These are phyloP conservation scores for Caenorhabditis becei DNA, from an alignment of 2,888 invertebrate genomes.

Conservation along the genomic window DNA sequence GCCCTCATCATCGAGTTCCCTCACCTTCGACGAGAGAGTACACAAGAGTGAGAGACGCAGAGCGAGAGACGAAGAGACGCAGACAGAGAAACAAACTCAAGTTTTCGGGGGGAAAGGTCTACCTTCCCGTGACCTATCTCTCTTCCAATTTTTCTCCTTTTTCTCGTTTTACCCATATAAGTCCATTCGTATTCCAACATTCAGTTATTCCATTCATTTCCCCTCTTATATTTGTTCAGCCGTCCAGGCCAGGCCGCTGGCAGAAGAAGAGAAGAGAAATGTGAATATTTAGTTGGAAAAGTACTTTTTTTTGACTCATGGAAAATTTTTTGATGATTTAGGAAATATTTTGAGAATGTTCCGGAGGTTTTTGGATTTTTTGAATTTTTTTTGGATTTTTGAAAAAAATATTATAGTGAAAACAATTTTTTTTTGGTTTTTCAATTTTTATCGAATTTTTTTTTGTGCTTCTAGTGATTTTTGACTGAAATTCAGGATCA, in stretches of 20 bases:
- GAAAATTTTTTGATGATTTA: too few species aligned
- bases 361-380: too few species aligned
- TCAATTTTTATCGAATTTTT: too few species aligned
- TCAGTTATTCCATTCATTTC: background rate
- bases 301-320: too few species aligned
- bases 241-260: too few species aligned
- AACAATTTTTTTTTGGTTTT: too few species aligned
- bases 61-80: background rate
- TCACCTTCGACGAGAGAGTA: background rate
- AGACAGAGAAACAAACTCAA: background rate
- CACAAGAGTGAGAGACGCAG: background rate
- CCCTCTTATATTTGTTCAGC: background rate
- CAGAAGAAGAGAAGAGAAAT: too few species aligned
- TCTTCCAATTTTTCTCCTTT: slow-evolving; percentile 13
- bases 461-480: too few species aligned
- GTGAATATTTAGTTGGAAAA: too few species aligned
- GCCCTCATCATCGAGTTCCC: slow-evolving; percentile 1
- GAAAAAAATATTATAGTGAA: too few species aligned
- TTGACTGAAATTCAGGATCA: too few species aligned
- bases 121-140: slow-evolving; percentile 14
- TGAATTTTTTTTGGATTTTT: slow-evolving; percentile 18
- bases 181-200: background rate
- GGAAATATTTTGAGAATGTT: background rate
- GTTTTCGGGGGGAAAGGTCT: slow-evolving; percentile 3
- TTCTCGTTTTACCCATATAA: background rate